Evolutionary conservation across 1,140 invertebrate species (phyloP).

Genomic region (Drosophila arawakana): DNA sequence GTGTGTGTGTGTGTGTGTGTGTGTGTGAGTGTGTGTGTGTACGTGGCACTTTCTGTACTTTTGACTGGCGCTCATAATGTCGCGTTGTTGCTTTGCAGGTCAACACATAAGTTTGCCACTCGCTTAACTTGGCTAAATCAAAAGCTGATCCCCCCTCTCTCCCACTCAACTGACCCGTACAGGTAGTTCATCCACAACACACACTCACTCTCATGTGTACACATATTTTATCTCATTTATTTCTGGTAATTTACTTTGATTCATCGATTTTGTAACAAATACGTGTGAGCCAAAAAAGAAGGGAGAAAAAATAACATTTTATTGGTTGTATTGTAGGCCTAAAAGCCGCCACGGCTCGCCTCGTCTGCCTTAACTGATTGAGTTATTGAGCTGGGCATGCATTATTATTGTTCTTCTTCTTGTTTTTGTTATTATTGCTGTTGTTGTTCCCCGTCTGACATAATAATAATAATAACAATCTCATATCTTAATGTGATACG

Average conservation of each 20-base stretch:
- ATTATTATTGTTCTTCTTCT: conserved; percentile 30
- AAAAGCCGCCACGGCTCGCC: conserved; percentile 25
- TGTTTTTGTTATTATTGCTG: conserved; percentile 29
- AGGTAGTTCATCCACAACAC: conserved; percentile 32
- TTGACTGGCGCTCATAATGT: conserved; percentile 57
- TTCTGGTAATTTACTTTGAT: conserved; percentile 83
- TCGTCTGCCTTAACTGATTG: conserved; percentile 64
- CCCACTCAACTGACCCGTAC: neutral
- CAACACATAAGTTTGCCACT: conserved; percentile 49
- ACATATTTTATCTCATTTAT: conserved; percentile 83
- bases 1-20: neutral
- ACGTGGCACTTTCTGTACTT: conserved; percentile 47
- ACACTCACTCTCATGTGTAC: conserved; percentile 9
- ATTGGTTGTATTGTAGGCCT: conserved; percentile 59
- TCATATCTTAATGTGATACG: conserved; percentile 58
- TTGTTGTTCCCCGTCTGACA: conserved; percentile 31
- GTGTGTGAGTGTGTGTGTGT: conserved; percentile 14
- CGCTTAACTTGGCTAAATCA: conserved; percentile 54
- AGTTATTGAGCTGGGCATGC: conserved; percentile 70
- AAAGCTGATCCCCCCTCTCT: conserved; percentile 1
- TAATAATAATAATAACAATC: conserved; percentile 72
- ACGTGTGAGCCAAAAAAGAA: conserved; percentile 21
- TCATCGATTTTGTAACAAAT: conserved; percentile 81
- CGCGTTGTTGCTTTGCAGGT: conserved; percentile 51
- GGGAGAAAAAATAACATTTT: conserved; percentile 53